phyloP scores from a whole-genome alignment of 2,113 vertebrate species.

The Pseudorectes ferrugineus region DNA sequence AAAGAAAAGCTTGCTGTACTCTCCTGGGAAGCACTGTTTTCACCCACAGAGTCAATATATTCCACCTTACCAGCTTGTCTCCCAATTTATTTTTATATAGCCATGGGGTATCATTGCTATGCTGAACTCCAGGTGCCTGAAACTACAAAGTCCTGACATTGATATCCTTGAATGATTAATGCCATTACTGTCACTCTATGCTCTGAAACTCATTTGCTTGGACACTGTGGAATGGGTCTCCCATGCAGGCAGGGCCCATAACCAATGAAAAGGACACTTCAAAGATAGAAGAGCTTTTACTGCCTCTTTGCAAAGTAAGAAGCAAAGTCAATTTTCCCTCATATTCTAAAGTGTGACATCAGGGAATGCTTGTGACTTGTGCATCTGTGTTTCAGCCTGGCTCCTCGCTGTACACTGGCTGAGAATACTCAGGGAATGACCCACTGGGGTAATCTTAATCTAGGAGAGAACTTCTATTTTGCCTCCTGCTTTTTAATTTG shows the following conservation, averaged over 20 bases:
- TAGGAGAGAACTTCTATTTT: neutral
- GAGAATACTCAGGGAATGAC: neutral
- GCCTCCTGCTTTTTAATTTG: neutral
- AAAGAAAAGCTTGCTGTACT: neutral
- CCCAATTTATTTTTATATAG: neutral
- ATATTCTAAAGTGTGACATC: neutral
- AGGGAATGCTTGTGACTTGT: neutral
- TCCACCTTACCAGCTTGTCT: neutral
- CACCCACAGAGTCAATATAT: neutral
- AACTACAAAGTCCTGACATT: neutral
- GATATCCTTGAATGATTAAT: neutral
- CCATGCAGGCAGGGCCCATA: neutral
- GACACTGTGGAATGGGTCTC: neutral
- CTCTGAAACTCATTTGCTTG: neutral
- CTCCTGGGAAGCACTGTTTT: neutral
- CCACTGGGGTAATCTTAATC: neutral
- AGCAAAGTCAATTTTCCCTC: neutral
- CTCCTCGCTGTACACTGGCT: fast-evolving
- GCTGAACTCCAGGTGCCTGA: neutral
- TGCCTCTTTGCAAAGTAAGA: neutral
- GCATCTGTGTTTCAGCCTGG: neutral
- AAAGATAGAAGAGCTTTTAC: neutral
- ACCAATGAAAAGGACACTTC: neutral
- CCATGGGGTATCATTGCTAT: neutral
- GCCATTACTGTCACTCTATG: neutral